These are phyloP conservation scores for Zaprionus bogoriensis DNA, from an alignment of 2,888 invertebrate genomes.

Conservation along the genomic window DNA sequence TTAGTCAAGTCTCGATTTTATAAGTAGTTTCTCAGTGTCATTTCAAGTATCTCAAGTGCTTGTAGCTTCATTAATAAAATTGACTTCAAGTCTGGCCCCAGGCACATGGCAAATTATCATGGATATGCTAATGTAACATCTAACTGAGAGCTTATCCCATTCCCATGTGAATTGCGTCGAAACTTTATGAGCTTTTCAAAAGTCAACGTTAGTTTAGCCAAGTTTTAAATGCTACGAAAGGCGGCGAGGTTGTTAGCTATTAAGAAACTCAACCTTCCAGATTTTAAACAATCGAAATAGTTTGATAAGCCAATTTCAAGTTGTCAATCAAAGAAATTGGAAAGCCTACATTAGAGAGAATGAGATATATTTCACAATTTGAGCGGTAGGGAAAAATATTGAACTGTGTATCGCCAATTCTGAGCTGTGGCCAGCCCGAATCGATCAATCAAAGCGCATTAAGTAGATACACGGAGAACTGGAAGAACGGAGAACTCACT, in stretches of 20 bases:
- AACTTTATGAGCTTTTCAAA: not conserved
- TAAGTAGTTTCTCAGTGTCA: slow-evolving; percentile 47
- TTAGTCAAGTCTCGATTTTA: slow-evolving; percentile 20
- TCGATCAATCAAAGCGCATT: slow-evolving; percentile 71
- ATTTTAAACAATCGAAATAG: not conserved
- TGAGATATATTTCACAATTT: slow-evolving; percentile 48
- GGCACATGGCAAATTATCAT: slow-evolving; percentile 29
- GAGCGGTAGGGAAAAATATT: slow-evolving; percentile 21
- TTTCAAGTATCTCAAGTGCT: slow-evolving; percentile 25
- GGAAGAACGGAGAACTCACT: slow-evolving; percentile 30
- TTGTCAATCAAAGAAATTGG: slow-evolving; percentile 53
- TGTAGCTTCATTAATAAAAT: slow-evolving; percentile 34
- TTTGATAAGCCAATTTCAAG: slow-evolving; percentile 25
- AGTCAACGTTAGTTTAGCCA: not conserved
- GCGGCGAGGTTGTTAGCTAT: not conserved
- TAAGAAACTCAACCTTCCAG: not conserved
- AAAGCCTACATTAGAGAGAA: slow-evolving; percentile 38
- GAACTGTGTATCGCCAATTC: slow-evolving; percentile 50
- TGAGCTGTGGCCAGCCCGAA: slow-evolving; percentile 33
- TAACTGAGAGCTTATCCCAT: not conserved
- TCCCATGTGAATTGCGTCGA: slow-evolving; percentile 1
- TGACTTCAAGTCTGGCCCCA: slow-evolving; percentile 15
- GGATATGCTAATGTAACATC: slow-evolving; percentile 33
- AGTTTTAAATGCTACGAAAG: not conserved
- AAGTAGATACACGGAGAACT: slow-evolving; percentile 34